These are phyloP conservation scores for Solea solea DNA, from an alignment of 2,113 vertebrate genomes.

Conservation along the genomic window DNA sequence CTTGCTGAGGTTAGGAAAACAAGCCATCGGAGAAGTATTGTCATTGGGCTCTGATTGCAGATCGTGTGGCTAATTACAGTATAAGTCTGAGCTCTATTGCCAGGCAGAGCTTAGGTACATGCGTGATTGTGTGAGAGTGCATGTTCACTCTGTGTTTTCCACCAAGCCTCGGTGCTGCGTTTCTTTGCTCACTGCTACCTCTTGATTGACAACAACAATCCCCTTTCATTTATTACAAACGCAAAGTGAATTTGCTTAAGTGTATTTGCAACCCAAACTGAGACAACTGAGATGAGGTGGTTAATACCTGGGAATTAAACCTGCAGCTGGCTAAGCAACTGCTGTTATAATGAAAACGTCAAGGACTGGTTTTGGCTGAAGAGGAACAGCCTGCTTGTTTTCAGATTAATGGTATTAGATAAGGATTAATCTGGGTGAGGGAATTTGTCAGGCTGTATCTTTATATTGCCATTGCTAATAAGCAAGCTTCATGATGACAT, in stretches of 20 bases:
- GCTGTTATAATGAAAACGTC: slow-evolving; percentile 61
- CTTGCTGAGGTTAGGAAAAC: slow-evolving; percentile 95
- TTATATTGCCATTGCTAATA: slow-evolving; percentile 64
- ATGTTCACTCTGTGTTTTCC: slow-evolving; percentile 26
- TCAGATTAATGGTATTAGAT: slow-evolving; percentile 73
- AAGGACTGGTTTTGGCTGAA: slow-evolving; percentile 42
- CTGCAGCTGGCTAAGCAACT: slow-evolving; percentile 56
- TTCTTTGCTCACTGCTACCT: slow-evolving; percentile 20
- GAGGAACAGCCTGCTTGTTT: slow-evolving; percentile 58
- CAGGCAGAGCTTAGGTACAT: slow-evolving; percentile 68
- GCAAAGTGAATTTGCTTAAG: slow-evolving; percentile 56
- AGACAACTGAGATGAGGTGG: slow-evolving; percentile 31
- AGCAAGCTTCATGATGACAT: slow-evolving; percentile 43
- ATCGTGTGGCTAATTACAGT: slow-evolving; percentile 88
- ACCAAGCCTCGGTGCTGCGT: slow-evolving; percentile 21
- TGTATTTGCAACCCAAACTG: slow-evolving; percentile 45
- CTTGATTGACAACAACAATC: slow-evolving; percentile 48
- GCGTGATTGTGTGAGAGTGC: slow-evolving; percentile 27
- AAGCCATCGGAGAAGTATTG: slow-evolving; percentile 86
- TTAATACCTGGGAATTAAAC: slow-evolving; percentile 61
- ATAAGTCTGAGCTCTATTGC: slow-evolving; percentile 82
- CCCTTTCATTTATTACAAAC: slow-evolving; percentile 47
- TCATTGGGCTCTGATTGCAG: slow-evolving; percentile 92
- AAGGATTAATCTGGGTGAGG: slow-evolving; percentile 66
- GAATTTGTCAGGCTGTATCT: slow-evolving; percentile 62